A percentile compares a stretch with the other conserved stretches of the same genome.
Conservation (phyloP, 92 coral and sea anemone genomes). For the Parazoanthus swiftii region DNA sequence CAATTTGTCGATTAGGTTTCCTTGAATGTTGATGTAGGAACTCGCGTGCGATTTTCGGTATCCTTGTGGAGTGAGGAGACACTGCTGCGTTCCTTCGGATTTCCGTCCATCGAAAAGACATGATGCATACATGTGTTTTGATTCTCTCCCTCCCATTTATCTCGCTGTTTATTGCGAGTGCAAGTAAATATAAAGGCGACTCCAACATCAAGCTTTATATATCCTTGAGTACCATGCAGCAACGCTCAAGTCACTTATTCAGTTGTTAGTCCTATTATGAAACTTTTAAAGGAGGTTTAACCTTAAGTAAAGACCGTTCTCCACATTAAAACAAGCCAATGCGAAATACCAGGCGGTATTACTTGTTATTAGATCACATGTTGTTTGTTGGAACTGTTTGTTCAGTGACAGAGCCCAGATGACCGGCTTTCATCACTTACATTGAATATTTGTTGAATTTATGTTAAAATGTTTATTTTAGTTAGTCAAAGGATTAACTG, state of each 20-base stretch:
- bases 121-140: background rate
- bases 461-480: background rate
- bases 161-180: background rate
- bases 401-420: background rate
- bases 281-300: background rate
- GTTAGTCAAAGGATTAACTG: background rate
- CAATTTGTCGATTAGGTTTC: background rate
- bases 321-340: background rate
- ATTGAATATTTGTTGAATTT: conserved; percentile 5
- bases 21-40: background rate
- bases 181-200: background rate
- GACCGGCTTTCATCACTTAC: background rate
- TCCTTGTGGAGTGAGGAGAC: conserved; percentile 27
- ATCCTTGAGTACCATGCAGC: background rate
- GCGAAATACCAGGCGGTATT: background rate
- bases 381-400: background rate
- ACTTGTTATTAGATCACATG: background rate
- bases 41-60: background rate
- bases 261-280: background rate
- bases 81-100: conserved; percentile 2
- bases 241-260: background rate
- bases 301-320: background rate
- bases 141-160: background rate
- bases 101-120: conserved; percentile 2
- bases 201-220: background rate